Evolutionary conservation across 2,113 vertebrate genomes (phyloP).

Genomic region (Montifringilla adamsi): DNA sequence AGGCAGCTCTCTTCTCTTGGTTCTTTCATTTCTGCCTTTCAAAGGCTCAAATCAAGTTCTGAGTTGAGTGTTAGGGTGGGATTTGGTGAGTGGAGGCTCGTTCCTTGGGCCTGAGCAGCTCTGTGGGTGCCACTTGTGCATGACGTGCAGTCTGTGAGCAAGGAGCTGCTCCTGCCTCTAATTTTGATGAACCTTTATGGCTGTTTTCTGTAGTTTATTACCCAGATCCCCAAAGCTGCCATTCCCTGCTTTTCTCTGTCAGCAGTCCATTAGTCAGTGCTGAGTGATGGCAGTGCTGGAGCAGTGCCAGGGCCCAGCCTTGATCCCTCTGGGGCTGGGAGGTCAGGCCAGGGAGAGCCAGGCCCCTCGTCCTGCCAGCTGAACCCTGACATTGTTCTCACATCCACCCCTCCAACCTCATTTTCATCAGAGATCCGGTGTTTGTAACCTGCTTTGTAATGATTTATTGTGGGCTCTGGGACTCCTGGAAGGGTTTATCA

Average conservation of each 20-base stretch:
- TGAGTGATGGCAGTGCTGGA: background rate
- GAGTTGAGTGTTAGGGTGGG: background rate
- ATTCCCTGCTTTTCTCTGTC: background rate
- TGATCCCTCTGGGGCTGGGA: background rate
- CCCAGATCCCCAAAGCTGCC: background rate
- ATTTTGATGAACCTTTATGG: background rate
- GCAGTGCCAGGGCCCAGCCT: background rate
- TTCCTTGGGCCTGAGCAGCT: background rate
- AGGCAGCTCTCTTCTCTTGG: background rate
- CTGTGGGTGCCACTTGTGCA: background rate
- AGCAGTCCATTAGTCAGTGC: background rate
- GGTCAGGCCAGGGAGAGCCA: background rate
- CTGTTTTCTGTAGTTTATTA: background rate
- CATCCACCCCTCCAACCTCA: background rate
- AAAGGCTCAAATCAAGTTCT: background rate
- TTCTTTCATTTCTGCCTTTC: background rate
- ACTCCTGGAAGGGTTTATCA: constrained; percentile 24
- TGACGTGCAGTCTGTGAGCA: background rate
- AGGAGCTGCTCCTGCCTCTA: background rate
- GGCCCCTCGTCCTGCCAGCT: background rate
- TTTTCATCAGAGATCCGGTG: background rate
- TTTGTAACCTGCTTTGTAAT: background rate
- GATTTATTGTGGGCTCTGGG: constrained; percentile 19
- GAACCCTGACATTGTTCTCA: background rate
- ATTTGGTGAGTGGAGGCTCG: background rate